Percentiles rank a stretch among this genome's conserved stretches.
These are phyloP conservation scores for Sebastolobus alascanus DNA, from an alignment of 2,797 vertebrate species.

Conservation along the genomic window DNA sequence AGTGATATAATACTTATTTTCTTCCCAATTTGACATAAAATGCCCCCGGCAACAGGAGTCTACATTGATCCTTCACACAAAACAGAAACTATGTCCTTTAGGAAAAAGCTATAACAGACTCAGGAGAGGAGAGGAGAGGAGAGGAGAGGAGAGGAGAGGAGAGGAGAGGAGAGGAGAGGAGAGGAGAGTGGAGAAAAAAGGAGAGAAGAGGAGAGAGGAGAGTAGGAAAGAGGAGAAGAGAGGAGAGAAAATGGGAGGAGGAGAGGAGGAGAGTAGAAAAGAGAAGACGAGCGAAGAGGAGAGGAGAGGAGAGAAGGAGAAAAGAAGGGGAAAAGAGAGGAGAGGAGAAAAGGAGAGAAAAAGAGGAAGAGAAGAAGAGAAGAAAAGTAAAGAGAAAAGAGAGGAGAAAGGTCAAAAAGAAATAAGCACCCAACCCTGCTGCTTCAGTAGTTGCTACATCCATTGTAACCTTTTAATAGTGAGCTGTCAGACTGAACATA, in stretches of 20 bases:
- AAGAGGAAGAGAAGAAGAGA: neutral
- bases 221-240: no score
- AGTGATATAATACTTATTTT: neutral
- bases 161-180: no score
- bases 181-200: accelerated
- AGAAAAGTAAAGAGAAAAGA: neutral
- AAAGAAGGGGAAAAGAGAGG: neutral
- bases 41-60: neutral
- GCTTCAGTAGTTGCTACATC: constrained; percentile 15
- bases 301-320: neutral
- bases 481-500: constrained; percentile 59
- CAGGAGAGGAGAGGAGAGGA: no score
- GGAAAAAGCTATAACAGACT: constrained; percentile 27
- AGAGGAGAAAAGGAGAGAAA: neutral
- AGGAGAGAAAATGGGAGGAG: no score
- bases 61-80: neutral
- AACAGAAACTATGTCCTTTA: neutral
- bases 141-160: no score
- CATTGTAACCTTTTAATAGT: constrained; percentile 54
- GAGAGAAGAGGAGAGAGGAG: no score
- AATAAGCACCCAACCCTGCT: constrained; percentile 12
- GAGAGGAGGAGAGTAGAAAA: no score
- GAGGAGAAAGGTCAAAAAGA: neutral
- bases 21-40: constrained; percentile 25
- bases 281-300: neutral